phyloP scores from a whole-genome alignment of 2,888 invertebrate species.

The Troides aeacus region DNA sequence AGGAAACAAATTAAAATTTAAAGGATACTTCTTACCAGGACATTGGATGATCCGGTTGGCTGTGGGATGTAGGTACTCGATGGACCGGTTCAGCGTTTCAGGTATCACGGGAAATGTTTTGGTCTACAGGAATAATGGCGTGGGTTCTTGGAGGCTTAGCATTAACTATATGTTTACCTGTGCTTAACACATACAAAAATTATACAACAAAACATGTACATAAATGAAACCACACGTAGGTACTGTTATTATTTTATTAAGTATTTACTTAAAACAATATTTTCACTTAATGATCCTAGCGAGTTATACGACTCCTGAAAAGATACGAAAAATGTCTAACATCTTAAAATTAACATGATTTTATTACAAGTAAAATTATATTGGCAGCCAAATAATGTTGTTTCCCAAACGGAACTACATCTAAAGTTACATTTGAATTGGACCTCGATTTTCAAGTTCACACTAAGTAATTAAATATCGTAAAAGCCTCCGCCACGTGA shows the following conservation, averaged over 20 bases:
- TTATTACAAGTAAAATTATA: constrained; percentile 63
- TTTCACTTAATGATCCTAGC: constrained; percentile 76
- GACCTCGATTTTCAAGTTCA: constrained; percentile 75
- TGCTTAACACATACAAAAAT: constrained; percentile 34
- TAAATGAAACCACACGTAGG: constrained; percentile 42
- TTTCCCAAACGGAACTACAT: constrained; percentile 59
- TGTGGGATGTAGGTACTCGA: constrained; percentile 75
- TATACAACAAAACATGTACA: constrained; percentile 25
- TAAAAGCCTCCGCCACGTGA: constrained; percentile 38
- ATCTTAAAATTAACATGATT: constrained; percentile 76
- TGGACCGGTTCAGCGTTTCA: constrained; percentile 68
- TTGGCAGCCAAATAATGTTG: constrained; percentile 54
- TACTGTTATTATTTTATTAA: constrained; percentile 69
- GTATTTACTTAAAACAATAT: constrained; percentile 73
- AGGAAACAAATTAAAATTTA: constrained; percentile 72
- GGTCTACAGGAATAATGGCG: constrained; percentile 72
- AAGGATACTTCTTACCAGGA: constrained; percentile 78
- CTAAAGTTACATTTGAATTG: constrained; percentile 71
- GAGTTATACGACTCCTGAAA: constrained; percentile 73
- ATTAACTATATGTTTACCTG: constrained; percentile 39
- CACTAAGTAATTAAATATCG: constrained; percentile 64
- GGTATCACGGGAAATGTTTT: constrained; percentile 73
- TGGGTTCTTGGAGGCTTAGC: constrained; percentile 72
- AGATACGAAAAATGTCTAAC: constrained; percentile 63
- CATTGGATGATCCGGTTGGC: constrained; percentile 74